Conservation (phyloP, 2,888 invertebrate genomes). For the Muscina levida region DNA sequence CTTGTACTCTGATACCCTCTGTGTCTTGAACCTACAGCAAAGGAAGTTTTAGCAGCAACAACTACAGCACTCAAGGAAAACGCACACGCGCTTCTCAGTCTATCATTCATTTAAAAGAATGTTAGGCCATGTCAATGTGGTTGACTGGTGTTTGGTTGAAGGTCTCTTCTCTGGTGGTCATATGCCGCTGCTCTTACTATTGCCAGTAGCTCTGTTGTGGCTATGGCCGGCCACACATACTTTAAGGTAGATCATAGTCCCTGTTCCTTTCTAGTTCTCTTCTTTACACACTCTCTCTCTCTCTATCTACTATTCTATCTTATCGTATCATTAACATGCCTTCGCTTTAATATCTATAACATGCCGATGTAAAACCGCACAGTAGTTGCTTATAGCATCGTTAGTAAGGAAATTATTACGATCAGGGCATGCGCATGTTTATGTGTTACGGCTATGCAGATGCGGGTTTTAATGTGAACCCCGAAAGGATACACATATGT, state of each 20-base stretch:
- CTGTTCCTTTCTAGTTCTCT: background rate
- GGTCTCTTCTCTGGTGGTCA: constrained; percentile 26
- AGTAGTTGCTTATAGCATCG: constrained; percentile 1
- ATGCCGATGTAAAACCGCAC: constrained; percentile 24
- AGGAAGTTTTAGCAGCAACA: constrained; percentile 4
- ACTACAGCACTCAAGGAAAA: background rate
- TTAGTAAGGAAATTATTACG: constrained; percentile 19
- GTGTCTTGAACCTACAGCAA: constrained; percentile 43
- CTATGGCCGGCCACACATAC: constrained; percentile 19
- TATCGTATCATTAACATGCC: background rate
- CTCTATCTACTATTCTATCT: background rate
- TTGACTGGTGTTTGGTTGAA: background rate
- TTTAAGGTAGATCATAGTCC: constrained; percentile 4
- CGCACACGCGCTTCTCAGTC: background rate
- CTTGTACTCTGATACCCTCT: background rate
- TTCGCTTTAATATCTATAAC: constrained; percentile 5
- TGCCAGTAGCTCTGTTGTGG: background rate
- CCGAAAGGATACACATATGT: background rate
- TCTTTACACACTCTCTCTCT: background rate
- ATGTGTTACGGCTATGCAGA: background rate
- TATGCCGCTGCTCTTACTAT: constrained; percentile 18
- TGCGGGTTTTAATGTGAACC: constrained; percentile 2
- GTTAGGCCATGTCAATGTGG: background rate
- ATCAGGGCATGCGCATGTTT: background rate
- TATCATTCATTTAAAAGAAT: background rate